Conservation (phyloP, 1,140 invertebrate species). For the Euglossa dilemma region DNA sequence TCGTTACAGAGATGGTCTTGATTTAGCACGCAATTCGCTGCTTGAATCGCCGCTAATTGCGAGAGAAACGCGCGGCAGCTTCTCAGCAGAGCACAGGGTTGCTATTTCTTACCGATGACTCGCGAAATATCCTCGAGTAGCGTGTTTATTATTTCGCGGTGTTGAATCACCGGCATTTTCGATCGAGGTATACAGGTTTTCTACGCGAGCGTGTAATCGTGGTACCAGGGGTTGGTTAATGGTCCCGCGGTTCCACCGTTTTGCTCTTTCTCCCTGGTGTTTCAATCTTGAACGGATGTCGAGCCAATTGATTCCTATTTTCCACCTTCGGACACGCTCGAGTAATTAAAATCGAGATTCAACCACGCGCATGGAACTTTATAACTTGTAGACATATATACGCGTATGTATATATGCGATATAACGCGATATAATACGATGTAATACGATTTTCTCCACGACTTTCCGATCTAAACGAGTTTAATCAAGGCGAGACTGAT, state of each 20-base stretch:
- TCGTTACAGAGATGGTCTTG: neutral
- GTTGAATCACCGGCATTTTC: neutral
- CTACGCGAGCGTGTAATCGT: neutral
- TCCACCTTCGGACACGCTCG: too few relatives aligned
- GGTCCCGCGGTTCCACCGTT: neutral
- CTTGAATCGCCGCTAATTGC: neutral
- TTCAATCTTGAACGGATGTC: neutral
- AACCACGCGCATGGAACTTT: neutral
- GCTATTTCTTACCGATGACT: neutral
- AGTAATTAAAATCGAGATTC: slow-evolving; percentile 1
- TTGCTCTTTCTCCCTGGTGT: neutral
- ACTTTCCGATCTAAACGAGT: neutral
- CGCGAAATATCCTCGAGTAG: neutral
- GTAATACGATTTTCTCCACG: neutral
- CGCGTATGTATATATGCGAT: too few relatives aligned
- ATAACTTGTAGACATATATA: too few relatives aligned
- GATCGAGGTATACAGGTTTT: neutral
- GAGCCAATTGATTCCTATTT: neutral
- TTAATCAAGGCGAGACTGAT: neutral
- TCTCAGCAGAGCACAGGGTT: neutral
- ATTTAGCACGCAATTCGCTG: neutral
- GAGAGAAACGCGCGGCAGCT: too few relatives aligned
- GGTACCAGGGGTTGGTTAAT: neutral
- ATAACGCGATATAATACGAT: neutral
- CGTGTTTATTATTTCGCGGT: neutral